phyloP scores from a whole-genome alignment of 2,888 invertebrate species.

The Lepeophtheirus nordmannii region DNA sequence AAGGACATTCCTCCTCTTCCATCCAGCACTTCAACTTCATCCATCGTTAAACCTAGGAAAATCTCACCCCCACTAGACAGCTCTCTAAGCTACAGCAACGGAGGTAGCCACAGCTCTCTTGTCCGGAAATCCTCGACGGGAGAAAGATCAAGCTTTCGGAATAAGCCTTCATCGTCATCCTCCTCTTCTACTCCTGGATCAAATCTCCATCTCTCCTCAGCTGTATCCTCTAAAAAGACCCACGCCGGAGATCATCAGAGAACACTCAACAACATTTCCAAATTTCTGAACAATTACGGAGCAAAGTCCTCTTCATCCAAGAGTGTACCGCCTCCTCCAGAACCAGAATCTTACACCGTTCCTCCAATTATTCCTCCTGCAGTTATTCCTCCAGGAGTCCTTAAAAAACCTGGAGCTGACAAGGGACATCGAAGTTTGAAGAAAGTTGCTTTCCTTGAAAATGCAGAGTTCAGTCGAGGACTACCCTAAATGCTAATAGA shows the following conservation, averaged over 20 bases:
- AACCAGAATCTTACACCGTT: neutral
- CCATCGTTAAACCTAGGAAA: no score
- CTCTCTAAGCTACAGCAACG: no score
- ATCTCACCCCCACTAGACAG: no score
- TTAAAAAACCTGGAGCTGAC: slow-evolving; percentile 18
- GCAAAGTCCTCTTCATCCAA: neutral
- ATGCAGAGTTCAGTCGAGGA: slow-evolving; percentile 17
- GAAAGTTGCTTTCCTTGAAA: slow-evolving; percentile 22
- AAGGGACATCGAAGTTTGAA: slow-evolving; percentile 6
- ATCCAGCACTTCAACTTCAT: no score
- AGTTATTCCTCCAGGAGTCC: slow-evolving; percentile 4
- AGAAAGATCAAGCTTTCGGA: neutral
- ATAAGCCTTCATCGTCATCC: neutral
- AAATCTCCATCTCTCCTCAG: neutral
- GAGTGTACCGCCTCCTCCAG: neutral
- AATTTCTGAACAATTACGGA: neutral
- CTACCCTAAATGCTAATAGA: neutral
- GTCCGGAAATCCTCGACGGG: neutral
- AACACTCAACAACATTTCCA: neutral
- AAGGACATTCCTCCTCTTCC: no score
- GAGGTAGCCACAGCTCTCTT: neutral
- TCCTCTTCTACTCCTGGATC: neutral
- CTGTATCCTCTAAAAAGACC: neutral
- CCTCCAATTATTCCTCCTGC: neutral
- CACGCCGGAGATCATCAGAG: neutral